A percentile compares a stretch with the other conserved stretches of the same genome.
Evolutionary conservation across 2,888 invertebrate genomes (phyloP).

Genomic region (Brassicogethes aeneus): DNA sequence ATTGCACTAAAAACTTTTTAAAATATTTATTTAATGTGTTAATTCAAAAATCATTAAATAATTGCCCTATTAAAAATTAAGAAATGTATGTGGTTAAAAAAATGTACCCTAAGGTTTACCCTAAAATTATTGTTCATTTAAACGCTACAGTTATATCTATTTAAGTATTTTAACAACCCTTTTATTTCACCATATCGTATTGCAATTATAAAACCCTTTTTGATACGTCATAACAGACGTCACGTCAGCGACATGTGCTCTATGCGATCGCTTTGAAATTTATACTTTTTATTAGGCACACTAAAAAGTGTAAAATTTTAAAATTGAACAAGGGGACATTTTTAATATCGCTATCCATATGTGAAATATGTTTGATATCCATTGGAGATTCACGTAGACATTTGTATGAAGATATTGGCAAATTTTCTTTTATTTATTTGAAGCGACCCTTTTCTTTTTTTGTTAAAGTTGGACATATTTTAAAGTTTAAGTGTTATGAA

Average conservation of each 20-base stretch:
- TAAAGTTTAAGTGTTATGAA: not conserved
- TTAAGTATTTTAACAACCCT: too few species aligned
- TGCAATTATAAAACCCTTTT: slow-evolving; percentile 39
- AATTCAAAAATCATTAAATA: too few species aligned
- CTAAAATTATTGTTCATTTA: too few species aligned
- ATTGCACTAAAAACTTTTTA: too few species aligned
- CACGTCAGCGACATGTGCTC: slow-evolving; percentile 11
- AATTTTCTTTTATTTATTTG: slow-evolving; percentile 12
- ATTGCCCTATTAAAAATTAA: too few species aligned
- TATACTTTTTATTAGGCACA: slow-evolving; percentile 27
- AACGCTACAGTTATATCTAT: too few species aligned
- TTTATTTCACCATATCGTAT: too few species aligned
- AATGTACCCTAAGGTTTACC: too few species aligned
- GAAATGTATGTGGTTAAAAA: too few species aligned
- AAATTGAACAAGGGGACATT: slow-evolving; percentile 27
- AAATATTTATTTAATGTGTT: too few species aligned
- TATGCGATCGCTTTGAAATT: slow-evolving; percentile 20
- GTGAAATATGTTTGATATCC: slow-evolving; percentile 27
- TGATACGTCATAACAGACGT: slow-evolving; percentile 1
- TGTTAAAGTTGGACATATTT: not conserved
- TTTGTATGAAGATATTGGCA: slow-evolving; percentile 28
- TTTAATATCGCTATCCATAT: slow-evolving; percentile 26
- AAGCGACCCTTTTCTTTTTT: slow-evolving; percentile 20
- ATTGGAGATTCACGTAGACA: slow-evolving; percentile 20
- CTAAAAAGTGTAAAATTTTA: slow-evolving; percentile 34